Evolutionary conservation across 92 coral and sea anemone species (phyloP).

Genomic region (Porites lobata): DNA sequence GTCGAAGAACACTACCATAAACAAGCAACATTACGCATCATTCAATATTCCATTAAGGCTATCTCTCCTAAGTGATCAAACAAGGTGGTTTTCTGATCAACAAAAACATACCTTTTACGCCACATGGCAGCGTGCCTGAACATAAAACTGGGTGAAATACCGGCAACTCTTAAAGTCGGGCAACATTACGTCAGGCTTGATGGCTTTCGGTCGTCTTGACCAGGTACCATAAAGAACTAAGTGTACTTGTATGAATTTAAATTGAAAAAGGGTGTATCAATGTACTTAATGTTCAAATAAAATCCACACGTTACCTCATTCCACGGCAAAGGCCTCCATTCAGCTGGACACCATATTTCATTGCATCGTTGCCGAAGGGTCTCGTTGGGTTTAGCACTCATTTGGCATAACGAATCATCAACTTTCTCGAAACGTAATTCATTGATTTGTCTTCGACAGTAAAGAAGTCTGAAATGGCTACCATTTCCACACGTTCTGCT

Average conservation of each 20-base stretch:
- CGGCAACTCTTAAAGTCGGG: too few species aligned
- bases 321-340: slow-evolving; percentile 41
- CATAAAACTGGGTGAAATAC: too few species aligned
- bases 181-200: too few species aligned
- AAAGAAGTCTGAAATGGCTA: slow-evolving; percentile 25
- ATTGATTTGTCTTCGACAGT: slow-evolving; percentile 33
- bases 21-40: background rate
- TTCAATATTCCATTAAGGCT: too few species aligned
- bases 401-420: background rate
- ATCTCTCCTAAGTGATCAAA: too few species aligned
- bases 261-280: too few species aligned
- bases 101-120: too few species aligned
- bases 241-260: too few species aligned
- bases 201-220: too few species aligned
- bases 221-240: too few species aligned
- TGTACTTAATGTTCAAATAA: background rate
- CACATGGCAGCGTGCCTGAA: too few species aligned
- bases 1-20: slow-evolving; percentile 26
- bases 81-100: too few species aligned
- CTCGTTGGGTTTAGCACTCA: slow-evolving; percentile 1
- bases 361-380: slow-evolving; percentile 22
- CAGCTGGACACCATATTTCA: slow-evolving; percentile 38
- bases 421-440: slow-evolving; percentile 7
- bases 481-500: slow-evolving; percentile 49
- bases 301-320: slow-evolving; percentile 17